Base-by-base conservation (phyloP, 2,797 vertebrate genomes). In the Anguilla anguilla region DNA sequence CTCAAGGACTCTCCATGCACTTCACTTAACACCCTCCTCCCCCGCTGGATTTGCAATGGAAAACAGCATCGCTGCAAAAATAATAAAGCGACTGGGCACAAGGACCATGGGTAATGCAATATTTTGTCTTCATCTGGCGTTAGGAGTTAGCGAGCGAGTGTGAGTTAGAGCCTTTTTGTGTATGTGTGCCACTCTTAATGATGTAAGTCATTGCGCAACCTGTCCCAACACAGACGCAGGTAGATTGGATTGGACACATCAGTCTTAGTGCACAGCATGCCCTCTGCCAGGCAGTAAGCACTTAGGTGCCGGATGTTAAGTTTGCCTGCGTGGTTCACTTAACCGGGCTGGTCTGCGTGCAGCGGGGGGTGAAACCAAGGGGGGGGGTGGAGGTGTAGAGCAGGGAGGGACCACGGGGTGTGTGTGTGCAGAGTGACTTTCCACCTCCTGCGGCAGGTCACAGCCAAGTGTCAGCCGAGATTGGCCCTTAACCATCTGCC, bases 1-100 rank as follows among this genome's bases (percentile, higher is more conserved):
- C 94, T 95, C 92, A 92, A 95, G 94, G 95, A 95, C 93, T 93
- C 87, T 74, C 92, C 92, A 92, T 83, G 82, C 92, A 92, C 94
- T 93, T 91, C 92, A 92, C 93, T 95, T 95, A 93, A 94, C 94
- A 94, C 89, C 93, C 92, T 83, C 57, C 28, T 39, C 61, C 84
- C 35, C 91, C 51, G 91, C 91, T 92, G 88, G 5, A 69, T 84
- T 83, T 25, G 49, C 31, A 84, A 67, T 81, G 46, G 31, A 84
- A 69, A 84, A 84, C 22, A 77, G 83, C 82, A 84, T 35, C 51
- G 46, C 49, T 25, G 83, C 83, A 84, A 74, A 35, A 84, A 69
- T 67, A 87, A 35, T 35, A 67, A 84, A 53, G 43, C 19, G 39
- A 22, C 77, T 49, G 22, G 77, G 77, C 43, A 19, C 15, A 79